Percentiles rank a stretch among this genome's conserved stretches.
phyloP scores from a whole-genome alignment of 1,140 invertebrate species.

The Formica exsecta region DNA sequence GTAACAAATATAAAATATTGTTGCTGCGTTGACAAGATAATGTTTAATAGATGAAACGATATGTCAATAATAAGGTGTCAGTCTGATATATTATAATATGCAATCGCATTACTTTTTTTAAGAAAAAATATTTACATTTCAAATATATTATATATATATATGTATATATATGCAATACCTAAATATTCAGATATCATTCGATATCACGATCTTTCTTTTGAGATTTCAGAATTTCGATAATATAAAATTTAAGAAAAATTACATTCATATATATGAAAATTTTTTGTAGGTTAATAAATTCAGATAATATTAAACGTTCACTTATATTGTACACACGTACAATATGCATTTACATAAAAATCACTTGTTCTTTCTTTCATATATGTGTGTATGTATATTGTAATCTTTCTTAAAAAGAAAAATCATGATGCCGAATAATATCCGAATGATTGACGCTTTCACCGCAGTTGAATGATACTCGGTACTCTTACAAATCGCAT shows the following conservation, averaged over 20 bases:
- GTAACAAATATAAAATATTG: too few species aligned
- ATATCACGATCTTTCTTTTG: too few species aligned
- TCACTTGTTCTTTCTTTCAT: not conserved
- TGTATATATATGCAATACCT: not conserved
- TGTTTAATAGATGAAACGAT: too few species aligned
- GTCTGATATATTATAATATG: too few species aligned
- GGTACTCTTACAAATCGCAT: slow-evolving; percentile 40
- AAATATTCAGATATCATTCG: too few species aligned
- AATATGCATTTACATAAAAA: not conserved
- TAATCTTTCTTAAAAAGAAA: not conserved
- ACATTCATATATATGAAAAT: too few species aligned
- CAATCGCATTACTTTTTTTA: not conserved
- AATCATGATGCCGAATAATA: slow-evolving; percentile 6
- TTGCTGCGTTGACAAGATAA: too few species aligned
- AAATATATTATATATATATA: not conserved
- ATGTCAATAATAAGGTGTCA: too few species aligned
- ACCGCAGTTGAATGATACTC: slow-evolving; percentile 10
- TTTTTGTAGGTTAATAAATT: not conserved
- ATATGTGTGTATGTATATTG: not conserved
- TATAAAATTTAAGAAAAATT: too few species aligned
- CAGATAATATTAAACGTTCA: not conserved
- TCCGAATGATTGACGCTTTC: slow-evolving; percentile 38
- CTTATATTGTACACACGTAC: not conserved
- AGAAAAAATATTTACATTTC: not conserved
- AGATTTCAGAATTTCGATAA: too few species aligned